Base-by-base conservation (phyloP, 1,140 invertebrate genomes). In the Phortica variegata region DNA sequence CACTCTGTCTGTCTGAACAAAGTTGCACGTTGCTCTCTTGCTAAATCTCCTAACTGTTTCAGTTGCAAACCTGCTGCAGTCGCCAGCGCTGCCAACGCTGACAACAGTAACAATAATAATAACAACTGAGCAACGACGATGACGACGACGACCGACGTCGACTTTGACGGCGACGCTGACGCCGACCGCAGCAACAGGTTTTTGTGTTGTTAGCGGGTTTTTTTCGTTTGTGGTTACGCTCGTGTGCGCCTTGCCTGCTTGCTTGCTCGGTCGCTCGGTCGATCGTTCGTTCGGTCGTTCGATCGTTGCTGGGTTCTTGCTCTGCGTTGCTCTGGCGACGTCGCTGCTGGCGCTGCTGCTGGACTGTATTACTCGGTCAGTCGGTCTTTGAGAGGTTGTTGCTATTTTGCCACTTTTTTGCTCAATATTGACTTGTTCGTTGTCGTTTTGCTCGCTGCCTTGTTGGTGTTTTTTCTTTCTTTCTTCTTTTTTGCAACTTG, bases 331-430 rank as follows among this genome's bases (percentile, higher is more conserved):
- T 15, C 6, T 41, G 20, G 36, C 21, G 37, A 17, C 26, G 20
- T 33, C 21, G 39, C 16, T 50, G 33, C 21, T 46, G n/a, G 37
- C 33, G 36, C 16, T 18, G 26, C 59, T 38, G 62, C 66, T 71
- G 65, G 65, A 73, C 69, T 73, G 69, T 73, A 73, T 73, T 73
- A 73, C 69, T 73, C 69, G 69, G 69, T 73, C 69, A 73, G 69
- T 73, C 69, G 69, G 69, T 73, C 69, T 73, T 73, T 58, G 69
- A 73, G 69, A 73, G 69, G 69, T 73, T 73, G 69, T 73, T 73
- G 69, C 69, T 71, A 71, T 65, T 65, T 66, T 59, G 56, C 56
- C 56, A 50, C 42, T 56, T 60, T 61, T 52, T 49, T 54, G 50
- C 50, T 56, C 45, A 8, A 4, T 15, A n/a, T 15, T 34, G 6